These are phyloP conservation scores for Sesia apiformis DNA, from an alignment of 2,888 invertebrate genomes.

Conservation along the genomic window DNA sequence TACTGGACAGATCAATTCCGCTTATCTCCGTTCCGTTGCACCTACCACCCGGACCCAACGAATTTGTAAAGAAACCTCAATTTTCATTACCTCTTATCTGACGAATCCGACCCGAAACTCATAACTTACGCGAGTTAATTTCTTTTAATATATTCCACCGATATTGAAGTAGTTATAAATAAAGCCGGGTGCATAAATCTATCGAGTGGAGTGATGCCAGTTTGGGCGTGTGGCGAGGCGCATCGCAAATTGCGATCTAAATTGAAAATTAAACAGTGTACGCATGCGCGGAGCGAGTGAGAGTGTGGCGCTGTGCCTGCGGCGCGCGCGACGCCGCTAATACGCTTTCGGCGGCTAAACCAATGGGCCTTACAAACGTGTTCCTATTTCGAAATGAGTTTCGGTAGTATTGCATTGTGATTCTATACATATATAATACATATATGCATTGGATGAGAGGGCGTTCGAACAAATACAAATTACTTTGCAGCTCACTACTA, in stretches of 20 bases:
- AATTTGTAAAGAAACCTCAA: slow-evolving; percentile 59
- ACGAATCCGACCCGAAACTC: slow-evolving; percentile 32
- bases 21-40: slow-evolving; percentile 30
- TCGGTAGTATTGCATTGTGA: slow-evolving; percentile 4
- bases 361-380: slow-evolving; percentile 14
- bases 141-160: slow-evolving; percentile 62
- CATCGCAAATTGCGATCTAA: slow-evolving; percentile 76
- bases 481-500: no score
- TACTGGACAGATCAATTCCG: slow-evolving; percentile 48
- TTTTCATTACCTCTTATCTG: slow-evolving; percentile 65
- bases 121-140: slow-evolving; percentile 65
- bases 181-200: slow-evolving; percentile 57
- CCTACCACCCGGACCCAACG: slow-evolving; percentile 31
- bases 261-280: slow-evolving; percentile 74
- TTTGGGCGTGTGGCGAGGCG: slow-evolving; percentile 59
- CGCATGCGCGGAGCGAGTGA: slow-evolving; percentile 16
- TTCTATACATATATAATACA: slow-evolving; percentile 9
- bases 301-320: slow-evolving; percentile 3
- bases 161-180: slow-evolving; percentile 25
- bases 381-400: slow-evolving; percentile 25
- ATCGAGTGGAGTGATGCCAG: slow-evolving; percentile 59
- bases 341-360: slow-evolving; percentile 16
- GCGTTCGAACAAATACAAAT: no score
- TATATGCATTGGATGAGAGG: slow-evolving; percentile 3
- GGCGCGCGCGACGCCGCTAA: slow-evolving; percentile 18